phyloP scores from a whole-genome alignment of 2,888 invertebrate species.

The Caenorhabditis parvicauda region DNA sequence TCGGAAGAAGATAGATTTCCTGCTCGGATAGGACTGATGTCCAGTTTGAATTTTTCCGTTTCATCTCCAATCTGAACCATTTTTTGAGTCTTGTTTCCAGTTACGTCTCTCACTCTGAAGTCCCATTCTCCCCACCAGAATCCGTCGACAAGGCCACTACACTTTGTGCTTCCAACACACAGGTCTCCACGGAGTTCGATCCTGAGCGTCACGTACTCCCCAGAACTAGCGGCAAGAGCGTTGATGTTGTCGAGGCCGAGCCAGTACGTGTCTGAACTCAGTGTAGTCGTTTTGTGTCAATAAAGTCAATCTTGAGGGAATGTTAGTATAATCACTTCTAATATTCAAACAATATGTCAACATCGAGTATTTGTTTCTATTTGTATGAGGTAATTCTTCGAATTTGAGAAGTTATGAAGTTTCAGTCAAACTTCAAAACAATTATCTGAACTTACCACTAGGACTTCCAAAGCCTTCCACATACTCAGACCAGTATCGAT shows the following conservation, averaged over 20 bases:
- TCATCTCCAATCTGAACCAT: background rate
- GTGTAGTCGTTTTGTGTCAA: too few relatives aligned
- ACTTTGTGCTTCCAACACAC: slow-evolving; percentile 13
- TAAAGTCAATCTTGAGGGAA: too few relatives aligned
- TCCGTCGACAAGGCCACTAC: slow-evolving; percentile 26
- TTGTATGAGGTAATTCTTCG: background rate
- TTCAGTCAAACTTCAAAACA: too few relatives aligned
- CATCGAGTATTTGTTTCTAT: too few relatives aligned
- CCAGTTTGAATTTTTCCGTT: background rate
- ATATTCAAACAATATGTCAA: too few relatives aligned
- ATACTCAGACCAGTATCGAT: slow-evolving; percentile 34
- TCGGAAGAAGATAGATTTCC: background rate
- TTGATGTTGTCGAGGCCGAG: slow-evolving; percentile 29
- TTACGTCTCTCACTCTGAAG: slow-evolving; percentile 18
- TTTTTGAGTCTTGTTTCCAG: too few relatives aligned
- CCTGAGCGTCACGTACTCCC: slow-evolving; percentile 2
- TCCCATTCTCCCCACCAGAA: slow-evolving; percentile 47
- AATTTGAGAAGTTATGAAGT: background rate
- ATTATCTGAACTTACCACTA: background rate
- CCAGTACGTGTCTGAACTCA: slow-evolving; percentile 27
- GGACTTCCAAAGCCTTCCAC: slow-evolving; percentile 31
- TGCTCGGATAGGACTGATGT: background rate
- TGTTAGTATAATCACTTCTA: too few relatives aligned
- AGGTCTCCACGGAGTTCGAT: slow-evolving; percentile 32
- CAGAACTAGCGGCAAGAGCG: slow-evolving; percentile 5